Base-by-base conservation (phyloP, 2,113 vertebrate genomes). In the Syngnathoides biaculeatus region DNA sequence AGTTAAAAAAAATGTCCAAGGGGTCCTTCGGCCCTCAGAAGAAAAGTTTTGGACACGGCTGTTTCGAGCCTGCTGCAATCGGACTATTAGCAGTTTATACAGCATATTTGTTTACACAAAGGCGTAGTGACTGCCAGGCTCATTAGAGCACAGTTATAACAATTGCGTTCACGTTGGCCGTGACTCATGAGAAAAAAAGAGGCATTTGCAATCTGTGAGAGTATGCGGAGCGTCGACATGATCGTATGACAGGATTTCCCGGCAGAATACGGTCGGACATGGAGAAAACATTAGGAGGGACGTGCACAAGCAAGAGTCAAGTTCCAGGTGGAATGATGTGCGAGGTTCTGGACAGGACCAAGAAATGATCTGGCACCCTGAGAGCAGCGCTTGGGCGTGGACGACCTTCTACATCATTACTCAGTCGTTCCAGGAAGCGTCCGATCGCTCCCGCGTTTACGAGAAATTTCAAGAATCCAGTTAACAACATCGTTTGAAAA, bases 171-270 rank as follows among this genome's bases (percentile, higher is more conserved):
- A 69, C 63, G 65, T 67, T 67, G 59, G 48, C 20, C 40, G 9
- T 71, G 65, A 82, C 55, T 79, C 71, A 4, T 58, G 20, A 57
- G 8, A 61, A 40, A 35, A 47, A 52, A 38, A 60, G 50, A 68
- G 68, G 69, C 17, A 66, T 66, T 68, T 47, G 39, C 55, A 62
- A 26, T 60, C 74, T 69, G 60, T 66, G 47, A 72, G 56, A 56
- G 57, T 59, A 19, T 90, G 67, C 69, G 45, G 68, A 79, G 4
- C 67, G 66, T 22, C 68, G 71, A 74, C 65, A 72, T 65, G 0
- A 39, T 13, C 57, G 9, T 53, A 69, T 82, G 55, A 66, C 40
- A 67, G 30, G 56, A 77, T 79, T 81, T 87, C 85, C 86, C 80
- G 78, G 78, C 80, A 88, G 59, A 75, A 69, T 22, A 26, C 0